phyloP scores from a whole-genome alignment of 1,140 invertebrate species.

The Neelides sp. region DNA sequence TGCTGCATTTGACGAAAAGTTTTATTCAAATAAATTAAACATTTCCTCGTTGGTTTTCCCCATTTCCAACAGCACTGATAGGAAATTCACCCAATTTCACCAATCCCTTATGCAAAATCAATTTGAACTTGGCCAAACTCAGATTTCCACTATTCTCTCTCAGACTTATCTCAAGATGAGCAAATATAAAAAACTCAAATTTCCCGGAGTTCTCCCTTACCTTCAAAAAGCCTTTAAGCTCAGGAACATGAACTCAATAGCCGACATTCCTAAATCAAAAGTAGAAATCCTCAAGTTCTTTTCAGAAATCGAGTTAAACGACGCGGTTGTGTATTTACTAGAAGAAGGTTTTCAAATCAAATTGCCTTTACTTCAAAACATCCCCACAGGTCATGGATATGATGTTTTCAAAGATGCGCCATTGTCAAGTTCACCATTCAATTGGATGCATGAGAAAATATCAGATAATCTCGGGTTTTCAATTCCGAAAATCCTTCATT shows the following conservation, averaged over 20 bases:
- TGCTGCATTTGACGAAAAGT: slow-evolving; percentile 6
- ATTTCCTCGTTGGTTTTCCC: too few relatives aligned
- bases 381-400: too few relatives aligned
- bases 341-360: too few relatives aligned
- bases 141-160: slow-evolving; percentile 1
- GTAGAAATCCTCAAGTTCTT: slow-evolving; percentile 7
- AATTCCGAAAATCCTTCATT: too few relatives aligned
- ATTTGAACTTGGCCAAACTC: neutral
- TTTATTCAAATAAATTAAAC: slow-evolving; percentile 1
- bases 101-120: neutral
- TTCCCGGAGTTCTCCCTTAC: slow-evolving; percentile 11
- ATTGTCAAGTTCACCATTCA: too few relatives aligned
- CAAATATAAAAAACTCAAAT: neutral
- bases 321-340: too few relatives aligned
- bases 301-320: slow-evolving; percentile 8
- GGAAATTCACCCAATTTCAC: slow-evolving; percentile 7
- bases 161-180: neutral
- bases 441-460: too few relatives aligned
- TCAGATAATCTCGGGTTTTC: too few relatives aligned
- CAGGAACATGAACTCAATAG: slow-evolving; percentile 5
- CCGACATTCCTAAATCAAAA: slow-evolving; percentile 9
- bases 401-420: too few relatives aligned
- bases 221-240: slow-evolving; percentile 14
- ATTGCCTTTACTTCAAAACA: too few relatives aligned
- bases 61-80: neutral